Percentiles rank a stretch among this genome's conserved stretches.
Conservation (phyloP, 2,888 invertebrate genomes). For the Tiphia femorata region DNA sequence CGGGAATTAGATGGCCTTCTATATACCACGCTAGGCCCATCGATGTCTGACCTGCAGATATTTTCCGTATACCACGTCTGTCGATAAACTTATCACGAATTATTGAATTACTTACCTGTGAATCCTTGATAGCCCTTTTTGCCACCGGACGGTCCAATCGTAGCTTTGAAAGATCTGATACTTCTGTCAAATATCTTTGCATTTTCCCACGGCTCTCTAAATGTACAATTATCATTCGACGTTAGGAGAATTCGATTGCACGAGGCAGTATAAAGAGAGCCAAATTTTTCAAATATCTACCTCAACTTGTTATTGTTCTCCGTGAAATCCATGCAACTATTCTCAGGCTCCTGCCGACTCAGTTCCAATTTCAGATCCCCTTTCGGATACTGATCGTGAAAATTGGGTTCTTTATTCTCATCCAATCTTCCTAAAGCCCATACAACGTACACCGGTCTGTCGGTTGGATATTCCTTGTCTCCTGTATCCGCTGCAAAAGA, state of each 20-base stretch:
- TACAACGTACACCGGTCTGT: constrained; percentile 76
- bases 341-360: constrained; percentile 74
- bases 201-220: constrained; percentile 70
- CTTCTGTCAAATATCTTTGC: constrained; percentile 71
- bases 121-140: constrained; percentile 82
- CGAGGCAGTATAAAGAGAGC: no score
- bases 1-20: constrained; percentile 89
- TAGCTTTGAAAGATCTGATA: constrained; percentile 83
- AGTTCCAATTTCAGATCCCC: constrained; percentile 78
- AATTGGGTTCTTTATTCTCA: constrained; percentile 82
- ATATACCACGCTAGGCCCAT: constrained; percentile 91
- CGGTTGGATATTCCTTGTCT: constrained; percentile 80
- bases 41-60: constrained; percentile 75
- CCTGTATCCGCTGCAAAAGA: constrained; percentile 79
- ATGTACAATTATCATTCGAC: background rate
- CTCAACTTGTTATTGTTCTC: constrained; percentile 54
- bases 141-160: constrained; percentile 88
- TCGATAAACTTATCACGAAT: background rate
- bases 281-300: constrained; percentile 40
- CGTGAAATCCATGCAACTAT: constrained; percentile 84
- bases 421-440: constrained; percentile 90
- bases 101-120: constrained; percentile 70
- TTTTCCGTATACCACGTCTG: background rate
- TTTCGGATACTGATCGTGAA: constrained; percentile 85
- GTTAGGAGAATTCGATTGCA: no score